phyloP scores from a whole-genome alignment of 2,797 vertebrate genomes.

The Cyclopterus lumpus region DNA sequence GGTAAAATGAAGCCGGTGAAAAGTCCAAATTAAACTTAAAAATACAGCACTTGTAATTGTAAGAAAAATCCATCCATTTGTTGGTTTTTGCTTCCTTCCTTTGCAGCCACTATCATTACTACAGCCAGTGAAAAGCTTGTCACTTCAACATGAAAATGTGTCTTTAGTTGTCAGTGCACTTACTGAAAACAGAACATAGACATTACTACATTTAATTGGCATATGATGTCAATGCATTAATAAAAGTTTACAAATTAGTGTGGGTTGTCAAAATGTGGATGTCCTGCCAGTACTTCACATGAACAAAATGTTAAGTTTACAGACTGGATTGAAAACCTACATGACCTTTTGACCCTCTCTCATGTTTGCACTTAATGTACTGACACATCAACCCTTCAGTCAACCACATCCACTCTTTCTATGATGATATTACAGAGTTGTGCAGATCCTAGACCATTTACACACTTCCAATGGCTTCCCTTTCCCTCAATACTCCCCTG shows the following conservation, averaged over 20 bases:
- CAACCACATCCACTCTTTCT: conserved; percentile 33
- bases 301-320: conserved; percentile 1
- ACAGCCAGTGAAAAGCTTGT: not conserved
- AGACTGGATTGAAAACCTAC: conserved; percentile 5
- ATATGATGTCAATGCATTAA: not conserved
- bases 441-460: conserved; percentile 57
- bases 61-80: too few species aligned
- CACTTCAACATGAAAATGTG: not conserved
- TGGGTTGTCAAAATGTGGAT: not conserved
- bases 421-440: conserved; percentile 66
- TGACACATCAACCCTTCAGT: conserved; percentile 41
- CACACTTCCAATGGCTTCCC: conserved; percentile 63
- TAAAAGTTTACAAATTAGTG: not conserved
- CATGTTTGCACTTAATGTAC: conserved; percentile 31
- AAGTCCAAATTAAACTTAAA: not conserved
- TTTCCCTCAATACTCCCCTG: conserved; percentile 66
- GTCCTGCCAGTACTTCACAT: not conserved
- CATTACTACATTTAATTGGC: not conserved
- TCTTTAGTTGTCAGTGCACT: not conserved
- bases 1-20: conserved; percentile 16
- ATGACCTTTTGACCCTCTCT: conserved; percentile 41
- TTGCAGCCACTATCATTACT: not conserved
- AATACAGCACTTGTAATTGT: not conserved
- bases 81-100: conserved; percentile 1
- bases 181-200: not conserved